phyloP scores from a whole-genome alignment of 2,113 vertebrate genomes.

The Pardalotus punctatus region DNA sequence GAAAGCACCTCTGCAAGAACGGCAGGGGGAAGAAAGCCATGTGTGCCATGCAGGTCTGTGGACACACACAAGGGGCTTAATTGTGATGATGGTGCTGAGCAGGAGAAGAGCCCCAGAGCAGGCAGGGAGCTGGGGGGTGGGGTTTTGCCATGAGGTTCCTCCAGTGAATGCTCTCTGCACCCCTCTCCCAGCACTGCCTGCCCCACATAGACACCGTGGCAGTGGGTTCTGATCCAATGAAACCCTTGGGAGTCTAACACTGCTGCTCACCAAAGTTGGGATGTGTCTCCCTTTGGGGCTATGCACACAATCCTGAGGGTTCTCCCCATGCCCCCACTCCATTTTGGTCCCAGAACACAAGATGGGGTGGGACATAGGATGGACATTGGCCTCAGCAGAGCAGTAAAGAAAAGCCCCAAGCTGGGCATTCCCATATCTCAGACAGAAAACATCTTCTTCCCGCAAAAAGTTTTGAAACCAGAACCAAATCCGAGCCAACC shows the following conservation, averaged over 20 bases:
- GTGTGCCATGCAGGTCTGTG: neutral
- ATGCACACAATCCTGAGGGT: fast-evolving
- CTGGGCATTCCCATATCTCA: neutral
- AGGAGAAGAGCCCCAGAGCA: neutral
- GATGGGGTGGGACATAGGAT: fast-evolving
- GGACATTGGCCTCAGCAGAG: neutral
- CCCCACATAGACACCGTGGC: fast-evolving
- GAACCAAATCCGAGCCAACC: neutral
- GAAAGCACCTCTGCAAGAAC: neutral
- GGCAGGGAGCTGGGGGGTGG: neutral
- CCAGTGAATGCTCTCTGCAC: neutral
- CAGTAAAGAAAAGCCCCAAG: neutral
- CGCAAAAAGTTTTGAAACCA: neutral
- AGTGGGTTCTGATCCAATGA: neutral
- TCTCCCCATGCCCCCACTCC: neutral
- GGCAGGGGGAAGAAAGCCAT: neutral
- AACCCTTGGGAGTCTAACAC: neutral
- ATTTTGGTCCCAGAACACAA: neutral
- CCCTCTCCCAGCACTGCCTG: neutral
- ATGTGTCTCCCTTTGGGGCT: neutral
- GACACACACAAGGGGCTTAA: neutral
- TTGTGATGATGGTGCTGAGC: neutral
- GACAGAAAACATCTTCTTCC: neutral
- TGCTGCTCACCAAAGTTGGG: neutral
- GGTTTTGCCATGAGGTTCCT: neutral